A percentile compares a stretch with the other conserved stretches of the same genome.
phyloP scores from a whole-genome alignment of 1,140 invertebrate genomes.

The Sycobia sp. region DNA sequence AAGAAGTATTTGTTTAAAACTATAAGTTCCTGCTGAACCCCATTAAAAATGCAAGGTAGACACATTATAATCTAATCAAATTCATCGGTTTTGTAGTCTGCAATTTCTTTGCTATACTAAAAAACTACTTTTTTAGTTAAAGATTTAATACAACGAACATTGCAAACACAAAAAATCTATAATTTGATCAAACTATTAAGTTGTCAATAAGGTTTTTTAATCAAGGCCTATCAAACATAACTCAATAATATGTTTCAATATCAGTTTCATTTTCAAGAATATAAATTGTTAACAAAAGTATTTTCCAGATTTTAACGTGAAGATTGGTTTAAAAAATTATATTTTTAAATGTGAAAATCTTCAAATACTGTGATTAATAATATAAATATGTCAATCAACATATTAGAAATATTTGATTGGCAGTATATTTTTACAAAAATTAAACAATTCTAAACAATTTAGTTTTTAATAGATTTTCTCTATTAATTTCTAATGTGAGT shows the following conservation, averaged over 20 bases:
- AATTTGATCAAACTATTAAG: slow-evolving; percentile 9
- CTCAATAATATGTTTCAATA: slow-evolving; percentile 21
- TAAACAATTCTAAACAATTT: too few species aligned
- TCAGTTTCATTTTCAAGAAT: slow-evolving; percentile 29
- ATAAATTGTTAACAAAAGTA: slow-evolving; percentile 4
- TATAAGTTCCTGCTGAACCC: slow-evolving; percentile 2
- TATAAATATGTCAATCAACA: background rate
- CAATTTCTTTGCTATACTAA: too few species aligned
- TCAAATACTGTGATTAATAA: background rate
- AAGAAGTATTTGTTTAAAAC: slow-evolving; percentile 10
- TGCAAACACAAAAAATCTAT: too few species aligned
- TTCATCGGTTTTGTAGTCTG: too few species aligned
- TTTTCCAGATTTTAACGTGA: background rate
- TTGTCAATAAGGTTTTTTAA: slow-evolving; percentile 31
- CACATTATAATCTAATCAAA: background rate
- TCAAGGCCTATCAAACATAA: background rate
- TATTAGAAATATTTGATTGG: too few species aligned
- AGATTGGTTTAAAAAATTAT: too few species aligned
- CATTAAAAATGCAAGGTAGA: background rate
- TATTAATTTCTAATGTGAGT: too few species aligned
- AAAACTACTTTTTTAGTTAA: too few species aligned
- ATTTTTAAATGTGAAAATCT: slow-evolving; percentile 4
- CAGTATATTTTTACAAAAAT: too few species aligned
- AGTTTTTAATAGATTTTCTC: too few species aligned
- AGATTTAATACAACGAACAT: too few species aligned